Evolutionary conservation across 2,797 vertebrate species (phyloP).

Genomic region (Ptychadena robeensis): DNA sequence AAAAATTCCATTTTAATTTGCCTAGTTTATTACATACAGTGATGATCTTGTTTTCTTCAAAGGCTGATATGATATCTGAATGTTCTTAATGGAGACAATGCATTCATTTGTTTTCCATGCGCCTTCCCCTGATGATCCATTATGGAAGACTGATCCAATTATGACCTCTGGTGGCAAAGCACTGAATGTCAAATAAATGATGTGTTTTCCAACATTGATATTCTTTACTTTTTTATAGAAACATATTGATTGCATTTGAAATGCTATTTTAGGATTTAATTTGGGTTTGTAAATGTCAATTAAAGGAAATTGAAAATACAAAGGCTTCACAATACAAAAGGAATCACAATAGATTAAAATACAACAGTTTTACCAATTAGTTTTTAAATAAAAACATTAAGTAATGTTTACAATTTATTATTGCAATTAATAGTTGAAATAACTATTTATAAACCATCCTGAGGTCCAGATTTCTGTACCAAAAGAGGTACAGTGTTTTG

Average conservation of each 20-base stretch:
- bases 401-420: no score
- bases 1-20: neutral
- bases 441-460: no score
- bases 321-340: neutral
- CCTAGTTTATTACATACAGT: neutral
- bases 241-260: neutral
- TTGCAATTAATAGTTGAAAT: no score
- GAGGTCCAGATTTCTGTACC: no score
- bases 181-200: neutral
- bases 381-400: no score
- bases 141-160: slow-evolving; percentile 17
- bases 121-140: neutral
- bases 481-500: no score
- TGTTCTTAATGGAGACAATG: neutral
- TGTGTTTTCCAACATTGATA: neutral
- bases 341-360: neutral
- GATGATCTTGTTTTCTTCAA: neutral
- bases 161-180: slow-evolving; percentile 48
- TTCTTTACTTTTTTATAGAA: neutral
- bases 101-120: neutral
- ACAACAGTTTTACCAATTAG: no score
- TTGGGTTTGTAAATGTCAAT: neutral
- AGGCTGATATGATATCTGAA: neutral
- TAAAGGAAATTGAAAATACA: neutral
- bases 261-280: neutral